Base-by-base conservation (phyloP, 1,140 invertebrate species). In the Lutraria rhynchaena region DNA sequence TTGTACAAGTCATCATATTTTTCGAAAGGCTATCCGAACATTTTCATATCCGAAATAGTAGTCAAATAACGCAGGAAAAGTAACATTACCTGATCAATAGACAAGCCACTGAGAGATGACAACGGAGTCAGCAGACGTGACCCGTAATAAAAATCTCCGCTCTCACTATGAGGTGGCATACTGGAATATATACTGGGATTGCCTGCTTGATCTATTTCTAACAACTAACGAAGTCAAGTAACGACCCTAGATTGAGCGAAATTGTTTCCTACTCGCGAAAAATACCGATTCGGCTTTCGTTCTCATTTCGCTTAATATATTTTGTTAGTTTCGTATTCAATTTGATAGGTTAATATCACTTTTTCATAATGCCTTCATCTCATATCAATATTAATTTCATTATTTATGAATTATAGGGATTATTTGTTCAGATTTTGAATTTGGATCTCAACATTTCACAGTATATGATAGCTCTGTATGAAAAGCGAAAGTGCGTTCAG, bases 111-210 rank as follows among this genome's bases (percentile, higher is more conserved):
- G 0, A 58, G 3, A 1, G 44, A 17, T 19, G 49, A 11, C 37
- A 78, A 17, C 53, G 76, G 76, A 19, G 76, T 69, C 27, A 78
- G 29, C 27, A 78, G 41, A 24, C 76, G 61, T 63, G 76, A 78
- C 27, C 76, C 76, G 46, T 41, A 7, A n/a, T 78, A 78, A 58
- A 78, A 78, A 19, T 78, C 76, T 13, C 41, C 29, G 31, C 78
- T 81, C 61, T 73, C 58, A 55, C 78, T 73, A 9, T 44, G 13
- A 17, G 76, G 76, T 0, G 76, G 37, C 81, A 82, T 74, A 7
- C 4, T 41, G 11, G n/a, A n/a, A 22, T 67, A 5, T n/a, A n/a
- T n/a, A n/a, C n/a, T n/a, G n/a, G n/a, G n/a, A n/a, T n/a, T n/a
- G n/a, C n/a, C n/a, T n/a, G n/a, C n/a, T n/a, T n/a, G n/a, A n/a